A percentile compares a stretch with the other conserved stretches of the same genome.
These are phyloP conservation scores for Cacoxenus indagator DNA, from an alignment of 2,888 invertebrate genomes.

Conservation along the genomic window DNA sequence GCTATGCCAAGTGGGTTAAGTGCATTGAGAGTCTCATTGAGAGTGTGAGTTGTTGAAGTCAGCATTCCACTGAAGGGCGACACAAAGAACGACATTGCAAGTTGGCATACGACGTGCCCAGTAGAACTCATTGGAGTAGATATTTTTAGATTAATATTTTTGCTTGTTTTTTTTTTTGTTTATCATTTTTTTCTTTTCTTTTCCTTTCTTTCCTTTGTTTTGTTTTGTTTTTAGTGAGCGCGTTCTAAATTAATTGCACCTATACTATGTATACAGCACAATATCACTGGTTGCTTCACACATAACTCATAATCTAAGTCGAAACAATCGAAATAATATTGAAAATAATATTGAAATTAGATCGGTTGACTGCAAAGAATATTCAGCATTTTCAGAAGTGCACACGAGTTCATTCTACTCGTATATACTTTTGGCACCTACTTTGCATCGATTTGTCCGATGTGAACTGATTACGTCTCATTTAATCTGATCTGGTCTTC, in stretches of 20 bases:
- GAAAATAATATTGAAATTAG: slow-evolving; percentile 39
- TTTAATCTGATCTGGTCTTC: slow-evolving; percentile 20
- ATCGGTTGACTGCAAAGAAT: slow-evolving; percentile 39
- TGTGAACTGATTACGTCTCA: neutral
- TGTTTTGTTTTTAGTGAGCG: slow-evolving; percentile 59
- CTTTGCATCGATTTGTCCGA: neutral
- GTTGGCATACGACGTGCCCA: neutral
- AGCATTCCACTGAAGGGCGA: neutral
- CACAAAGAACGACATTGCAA: neutral
- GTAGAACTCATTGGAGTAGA: slow-evolving; percentile 4
- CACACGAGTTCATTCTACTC: slow-evolving; percentile 24
- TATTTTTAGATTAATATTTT: neutral
- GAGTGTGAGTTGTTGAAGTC: neutral
- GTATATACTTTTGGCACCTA: slow-evolving; percentile 12
- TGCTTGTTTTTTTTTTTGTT: neutral
- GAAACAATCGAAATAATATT: slow-evolving; percentile 54
- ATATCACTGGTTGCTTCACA: slow-evolving; percentile 71
- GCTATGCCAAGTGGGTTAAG: neutral
- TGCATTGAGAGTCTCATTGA: neutral
- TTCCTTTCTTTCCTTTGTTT: slow-evolving; percentile 19
- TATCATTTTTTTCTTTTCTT: slow-evolving; percentile 3
- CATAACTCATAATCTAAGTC: slow-evolving; percentile 60
- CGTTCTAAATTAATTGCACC: slow-evolving; percentile 71
- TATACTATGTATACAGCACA: slow-evolving; percentile 72
- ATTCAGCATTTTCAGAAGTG: slow-evolving; percentile 29